Evolutionary conservation across 2,888 invertebrate species (phyloP).

Genomic region (Vanessa cardui): DNA sequence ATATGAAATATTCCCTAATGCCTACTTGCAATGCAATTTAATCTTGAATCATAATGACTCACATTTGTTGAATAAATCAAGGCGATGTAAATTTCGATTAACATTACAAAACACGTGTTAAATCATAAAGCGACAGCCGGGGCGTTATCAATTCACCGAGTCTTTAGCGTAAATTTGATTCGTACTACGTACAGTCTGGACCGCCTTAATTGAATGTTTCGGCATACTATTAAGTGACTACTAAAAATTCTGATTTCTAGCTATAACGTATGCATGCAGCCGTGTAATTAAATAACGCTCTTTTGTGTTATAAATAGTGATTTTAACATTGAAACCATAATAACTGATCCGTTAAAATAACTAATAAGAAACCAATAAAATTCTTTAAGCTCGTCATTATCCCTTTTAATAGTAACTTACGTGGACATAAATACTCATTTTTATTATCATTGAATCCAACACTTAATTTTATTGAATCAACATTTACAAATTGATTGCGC

Average conservation of each 20-base stretch:
- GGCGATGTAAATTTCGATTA: constrained; percentile 26
- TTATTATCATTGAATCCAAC: constrained; percentile 72
- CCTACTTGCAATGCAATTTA: background rate
- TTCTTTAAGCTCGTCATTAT: constrained; percentile 47
- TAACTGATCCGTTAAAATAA: constrained; percentile 18
- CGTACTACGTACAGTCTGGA: constrained; percentile 45
- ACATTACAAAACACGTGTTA: constrained; percentile 46
- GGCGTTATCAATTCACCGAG: constrained; percentile 59
- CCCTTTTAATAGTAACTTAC: constrained; percentile 60
- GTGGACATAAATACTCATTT: constrained; percentile 58
- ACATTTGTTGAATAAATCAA: constrained; percentile 8
- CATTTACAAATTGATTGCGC: constrained; percentile 28
- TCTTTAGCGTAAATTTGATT: constrained; percentile 57
- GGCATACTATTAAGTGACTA: constrained; percentile 12
- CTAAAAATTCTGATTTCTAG: background rate
- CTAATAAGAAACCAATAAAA: constrained; percentile 30
- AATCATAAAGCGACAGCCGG: constrained; percentile 50
- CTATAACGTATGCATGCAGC: background rate
- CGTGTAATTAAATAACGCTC: background rate
- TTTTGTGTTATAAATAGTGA: background rate
- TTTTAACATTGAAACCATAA: background rate
- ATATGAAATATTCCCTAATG: background rate
- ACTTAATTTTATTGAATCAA: constrained; percentile 42
- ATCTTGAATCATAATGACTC: constrained; percentile 9
- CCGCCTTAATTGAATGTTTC: constrained; percentile 53